phyloP scores from a whole-genome alignment of 2,797 vertebrate species.

The Rhincodon typus region DNA sequence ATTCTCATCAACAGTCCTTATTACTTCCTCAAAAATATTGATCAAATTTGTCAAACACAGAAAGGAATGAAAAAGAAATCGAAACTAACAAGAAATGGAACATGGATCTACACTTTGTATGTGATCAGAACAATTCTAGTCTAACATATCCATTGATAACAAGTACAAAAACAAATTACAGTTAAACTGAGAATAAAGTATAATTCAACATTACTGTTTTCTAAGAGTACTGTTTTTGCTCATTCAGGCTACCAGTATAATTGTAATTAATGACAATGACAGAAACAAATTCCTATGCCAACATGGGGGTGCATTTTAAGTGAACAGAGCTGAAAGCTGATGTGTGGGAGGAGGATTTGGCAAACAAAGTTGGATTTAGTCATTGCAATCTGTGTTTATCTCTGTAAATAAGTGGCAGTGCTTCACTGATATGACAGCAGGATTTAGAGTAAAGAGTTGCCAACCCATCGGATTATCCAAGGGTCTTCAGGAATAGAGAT shows the following conservation, averaged over 20 bases:
- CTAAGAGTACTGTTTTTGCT: not conserved
- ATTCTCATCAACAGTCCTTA: no score
- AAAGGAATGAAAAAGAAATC: no score
- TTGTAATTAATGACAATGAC: not conserved
- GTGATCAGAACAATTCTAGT: not conserved
- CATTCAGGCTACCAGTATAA: not conserved
- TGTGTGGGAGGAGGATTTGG: not conserved
- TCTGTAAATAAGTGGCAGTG: not conserved
- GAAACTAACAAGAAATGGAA: not conserved
- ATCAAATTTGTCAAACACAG: no score
- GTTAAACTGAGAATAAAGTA: not conserved
- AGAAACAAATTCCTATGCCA: not conserved
- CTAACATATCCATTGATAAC: not conserved
- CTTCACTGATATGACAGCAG: not conserved
- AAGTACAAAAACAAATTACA: not conserved
- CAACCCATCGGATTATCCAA: not conserved
- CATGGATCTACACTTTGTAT: not conserved
- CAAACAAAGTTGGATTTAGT: not conserved
- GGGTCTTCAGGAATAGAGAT: not conserved
- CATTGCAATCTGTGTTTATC: not conserved
- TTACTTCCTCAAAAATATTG: no score
- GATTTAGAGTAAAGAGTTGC: not conserved
- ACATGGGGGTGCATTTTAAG: not conserved
- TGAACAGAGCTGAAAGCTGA: conserved; percentile 4
- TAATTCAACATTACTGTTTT: not conserved